Conservation (phyloP, 1,140 invertebrate genomes). For the Mactra quadrangularis region DNA sequence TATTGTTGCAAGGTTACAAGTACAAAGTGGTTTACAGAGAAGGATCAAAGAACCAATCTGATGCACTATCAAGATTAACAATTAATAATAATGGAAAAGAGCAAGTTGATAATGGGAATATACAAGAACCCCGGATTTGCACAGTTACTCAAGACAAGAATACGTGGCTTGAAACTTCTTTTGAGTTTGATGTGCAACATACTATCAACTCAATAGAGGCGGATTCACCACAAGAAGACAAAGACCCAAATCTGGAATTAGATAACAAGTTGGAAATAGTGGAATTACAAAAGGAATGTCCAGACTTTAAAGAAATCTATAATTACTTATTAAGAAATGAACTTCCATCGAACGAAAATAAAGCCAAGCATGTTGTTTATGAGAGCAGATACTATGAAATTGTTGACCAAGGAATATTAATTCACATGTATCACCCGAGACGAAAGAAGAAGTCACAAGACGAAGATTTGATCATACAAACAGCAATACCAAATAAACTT, state of each 20-base stretch:
- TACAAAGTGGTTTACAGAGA: conserved; percentile 14
- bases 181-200: background rate
- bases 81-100: background rate
- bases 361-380: too few relatives aligned
- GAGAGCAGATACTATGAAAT: conserved; percentile 48
- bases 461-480: conserved; percentile 52
- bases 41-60: too few relatives aligned
- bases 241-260: too few relatives aligned
- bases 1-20: conserved; percentile 39
- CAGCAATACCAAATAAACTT: conserved; percentile 43
- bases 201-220: background rate
- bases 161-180: background rate
- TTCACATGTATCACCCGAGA: too few relatives aligned
- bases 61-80: background rate
- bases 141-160: background rate
- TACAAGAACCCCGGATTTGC: background rate
- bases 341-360: too few relatives aligned
- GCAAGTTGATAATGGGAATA: background rate
- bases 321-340: conserved; percentile 14
- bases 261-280: too few relatives aligned
- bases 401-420: conserved; percentile 49
- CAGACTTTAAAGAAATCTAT: conserved; percentile 46
- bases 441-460: too few relatives aligned
- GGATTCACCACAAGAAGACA: background rate
- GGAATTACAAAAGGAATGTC: conserved; percentile 9